Evolutionary conservation across 2,113 vertebrate genomes (phyloP), one percentile per base, ranked within the genome.

Genomic region (Oryzias woworae): DNA sequence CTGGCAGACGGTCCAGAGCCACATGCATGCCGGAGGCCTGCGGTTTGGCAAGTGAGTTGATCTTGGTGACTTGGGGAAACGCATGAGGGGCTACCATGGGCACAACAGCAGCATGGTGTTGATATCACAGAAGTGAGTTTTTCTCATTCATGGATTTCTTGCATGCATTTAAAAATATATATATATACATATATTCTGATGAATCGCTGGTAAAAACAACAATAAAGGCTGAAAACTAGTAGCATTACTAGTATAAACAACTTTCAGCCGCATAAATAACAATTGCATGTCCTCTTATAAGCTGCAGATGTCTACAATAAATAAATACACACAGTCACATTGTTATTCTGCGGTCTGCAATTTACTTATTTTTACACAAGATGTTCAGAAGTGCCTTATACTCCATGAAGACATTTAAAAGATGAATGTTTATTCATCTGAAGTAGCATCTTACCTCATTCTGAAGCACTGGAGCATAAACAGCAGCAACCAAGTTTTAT

Each of bases 1-100:
- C 89, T 99, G 96, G 97, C 95, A 97, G 90, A 94, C 89, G 74
- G 83, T 98, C 92, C 97, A 98, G 94, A 96, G 94, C 92, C 96
- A 98, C 93, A 92, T 99, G 94, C 95, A 96, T 73, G 94, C 96
- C 69, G 97, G 97, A 92, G 96, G 95, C 91, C 95, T 99, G 90
- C 96, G 95, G 88, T 93, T 94, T 89, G 91, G 92, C 95, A 98
- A 97, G 97, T 98, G 96, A 98, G 97, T 98, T 74, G 70, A 20
- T 59, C 75, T 83, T 82, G 66, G 67, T 84, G 77, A 82, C 49
- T 53, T 51, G 62, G 84, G 80, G 56, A 48, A 36, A 81, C 55
- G 81, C 88, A 77, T 86, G 85, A 85, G 82, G 86, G 84, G 65
- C 71, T 59, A 73, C 75, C 53, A 43, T 54, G 81, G 78, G 80